These are phyloP conservation scores for Cantharis lateralis DNA, from an alignment of 2,888 invertebrate genomes.

Conservation along the genomic window DNA sequence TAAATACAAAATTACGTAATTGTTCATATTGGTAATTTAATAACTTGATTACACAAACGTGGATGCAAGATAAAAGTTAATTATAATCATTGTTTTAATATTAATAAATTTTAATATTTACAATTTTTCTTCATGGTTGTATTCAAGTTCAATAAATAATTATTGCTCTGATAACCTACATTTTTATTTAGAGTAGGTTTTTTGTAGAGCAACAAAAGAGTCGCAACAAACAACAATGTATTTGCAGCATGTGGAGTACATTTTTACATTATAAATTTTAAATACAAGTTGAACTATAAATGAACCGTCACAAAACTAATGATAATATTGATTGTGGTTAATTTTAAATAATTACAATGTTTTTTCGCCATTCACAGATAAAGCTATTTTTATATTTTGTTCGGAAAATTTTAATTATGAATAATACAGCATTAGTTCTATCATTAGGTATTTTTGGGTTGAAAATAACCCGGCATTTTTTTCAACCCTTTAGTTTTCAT, in stretches of 20 bases:
- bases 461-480: too few relatives aligned
- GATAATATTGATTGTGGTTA: neutral
- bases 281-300: neutral
- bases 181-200: neutral
- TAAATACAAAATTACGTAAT: neutral
- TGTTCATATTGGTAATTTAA: neutral
- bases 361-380: neutral
- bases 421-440: neutral
- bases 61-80: neutral
- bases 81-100: neutral
- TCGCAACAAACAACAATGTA: neutral
- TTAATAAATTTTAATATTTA: neutral
- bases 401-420: neutral
- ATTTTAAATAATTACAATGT: neutral
- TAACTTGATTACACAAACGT: neutral
- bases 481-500: too few relatives aligned
- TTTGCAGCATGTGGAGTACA: neutral
- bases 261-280: neutral
- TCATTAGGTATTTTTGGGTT: too few relatives aligned
- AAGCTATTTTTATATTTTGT: neutral
- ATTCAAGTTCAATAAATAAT: neutral
- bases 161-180: neutral
- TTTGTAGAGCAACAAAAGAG: neutral
- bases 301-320: neutral
- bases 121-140: neutral